These are phyloP conservation scores for Turritopsis dohrnii DNA, from an alignment of 30 jellyfish, hydroid and myxozoan species.

Conservation along the genomic window DNA sequence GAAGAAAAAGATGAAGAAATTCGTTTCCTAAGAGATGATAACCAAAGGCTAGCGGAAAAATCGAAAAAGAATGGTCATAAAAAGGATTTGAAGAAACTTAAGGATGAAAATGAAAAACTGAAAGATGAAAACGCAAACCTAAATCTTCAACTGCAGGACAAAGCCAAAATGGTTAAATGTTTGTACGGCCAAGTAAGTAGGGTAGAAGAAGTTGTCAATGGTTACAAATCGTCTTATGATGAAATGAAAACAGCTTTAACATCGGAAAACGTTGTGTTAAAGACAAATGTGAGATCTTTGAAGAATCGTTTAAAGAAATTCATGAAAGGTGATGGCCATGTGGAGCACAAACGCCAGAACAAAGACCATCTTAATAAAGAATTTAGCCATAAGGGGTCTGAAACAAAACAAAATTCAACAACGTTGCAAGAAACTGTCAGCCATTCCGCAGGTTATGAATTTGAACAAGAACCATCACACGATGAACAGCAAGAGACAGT, in stretches of 20 bases:
- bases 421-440: no score
- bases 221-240: not conserved
- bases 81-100: not conserved
- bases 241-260: not conserved
- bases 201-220: slow-evolving; percentile 11
- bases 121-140: not conserved
- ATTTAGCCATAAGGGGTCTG: no score
- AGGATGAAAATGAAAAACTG: not conserved
- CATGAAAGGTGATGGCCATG: not conserved
- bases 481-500: not conserved
- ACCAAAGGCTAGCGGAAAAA: not conserved
- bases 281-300: not conserved
- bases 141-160: not conserved
- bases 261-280: not conserved
- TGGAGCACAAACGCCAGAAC: not conserved
- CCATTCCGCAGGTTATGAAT: no score
- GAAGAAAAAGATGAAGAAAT: slow-evolving; percentile 4
- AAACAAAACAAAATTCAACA: no score
- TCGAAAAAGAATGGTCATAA: not conserved
- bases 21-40: not conserved
- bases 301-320: not conserved
- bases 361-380: not conserved
- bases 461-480: not conserved
- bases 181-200: not conserved
- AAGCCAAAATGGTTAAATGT: not conserved